phyloP scores from a whole-genome alignment of 2,888 invertebrate species.

The Erebia epiphron region DNA sequence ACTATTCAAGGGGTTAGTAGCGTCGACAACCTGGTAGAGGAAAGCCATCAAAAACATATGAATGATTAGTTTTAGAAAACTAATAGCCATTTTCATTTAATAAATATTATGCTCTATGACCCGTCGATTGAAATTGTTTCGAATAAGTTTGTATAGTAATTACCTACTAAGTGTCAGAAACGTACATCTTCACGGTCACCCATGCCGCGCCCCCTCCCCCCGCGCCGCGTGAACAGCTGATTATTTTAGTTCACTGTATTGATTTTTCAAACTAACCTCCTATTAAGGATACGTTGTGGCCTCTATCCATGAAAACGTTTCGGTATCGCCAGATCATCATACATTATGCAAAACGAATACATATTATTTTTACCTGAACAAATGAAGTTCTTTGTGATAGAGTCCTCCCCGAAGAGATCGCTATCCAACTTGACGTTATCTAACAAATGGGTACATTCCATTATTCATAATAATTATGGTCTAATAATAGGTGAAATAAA shows the following conservation, averaged over 20 bases:
- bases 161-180: constrained; percentile 63
- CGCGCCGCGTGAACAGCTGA: constrained; percentile 78
- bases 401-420: constrained; percentile 75
- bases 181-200: constrained; percentile 70
- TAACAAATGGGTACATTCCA: constrained; percentile 88
- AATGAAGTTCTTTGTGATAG: constrained; percentile 84
- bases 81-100: not conserved
- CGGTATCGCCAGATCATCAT: constrained; percentile 34
- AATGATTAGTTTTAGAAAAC: not conserved
- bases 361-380: constrained; percentile 83
- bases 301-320: constrained; percentile 10
- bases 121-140: constrained; percentile 27
- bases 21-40: not conserved
- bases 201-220: constrained; percentile 63
- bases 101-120: not conserved
- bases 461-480: constrained; percentile 72
- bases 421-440: constrained; percentile 84
- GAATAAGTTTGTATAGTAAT: too few species aligned
- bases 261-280: constrained; percentile 79
- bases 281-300: constrained; percentile 47
- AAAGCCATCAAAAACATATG: not conserved
- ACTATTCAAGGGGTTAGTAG: constrained; percentile 7
- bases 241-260: constrained; percentile 78
- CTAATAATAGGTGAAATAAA: constrained; percentile 52
- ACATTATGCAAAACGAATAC: constrained; percentile 46